These are phyloP conservation scores for Eucera pruinosa DNA, from an alignment of 2,888 invertebrate genomes.

Conservation along the genomic window DNA sequence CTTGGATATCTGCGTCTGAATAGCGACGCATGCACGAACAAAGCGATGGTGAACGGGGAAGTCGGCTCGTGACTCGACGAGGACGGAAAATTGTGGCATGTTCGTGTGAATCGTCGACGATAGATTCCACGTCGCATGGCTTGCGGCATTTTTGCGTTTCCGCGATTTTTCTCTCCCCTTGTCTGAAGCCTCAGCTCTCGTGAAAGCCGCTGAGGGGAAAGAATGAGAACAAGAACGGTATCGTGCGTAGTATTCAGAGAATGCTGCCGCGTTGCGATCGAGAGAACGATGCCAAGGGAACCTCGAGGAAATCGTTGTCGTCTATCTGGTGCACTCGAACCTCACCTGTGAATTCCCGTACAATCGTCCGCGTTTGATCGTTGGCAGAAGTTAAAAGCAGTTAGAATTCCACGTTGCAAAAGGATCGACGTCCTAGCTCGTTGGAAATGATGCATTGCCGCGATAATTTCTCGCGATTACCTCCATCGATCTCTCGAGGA, in stretches of 20 bases:
- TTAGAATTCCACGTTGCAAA: background rate
- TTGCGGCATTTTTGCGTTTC: constrained; percentile 62
- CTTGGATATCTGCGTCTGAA: constrained; percentile 42
- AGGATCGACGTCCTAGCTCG: background rate
- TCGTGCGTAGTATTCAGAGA: constrained; percentile 32
- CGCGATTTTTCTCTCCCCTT: constrained; percentile 39
- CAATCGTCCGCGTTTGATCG: background rate
- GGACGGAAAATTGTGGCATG: constrained; percentile 49
- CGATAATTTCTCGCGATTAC: constrained; percentile 20
- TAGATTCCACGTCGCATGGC: constrained; percentile 57
- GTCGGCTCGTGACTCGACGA: constrained; percentile 44
- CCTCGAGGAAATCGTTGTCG: constrained; percentile 20
- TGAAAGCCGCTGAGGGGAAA: constrained; percentile 14
- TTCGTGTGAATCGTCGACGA: constrained; percentile 58
- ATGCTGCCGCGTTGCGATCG: constrained; percentile 22
- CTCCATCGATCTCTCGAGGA: constrained; percentile 11
- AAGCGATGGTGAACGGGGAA: constrained; percentile 31
- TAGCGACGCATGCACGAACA: constrained; percentile 46
- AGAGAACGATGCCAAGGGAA: background rate
- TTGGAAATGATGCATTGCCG: constrained; percentile 19
- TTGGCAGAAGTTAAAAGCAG: background rate
- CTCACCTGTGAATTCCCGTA: no score
- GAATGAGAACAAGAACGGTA: constrained; percentile 1
- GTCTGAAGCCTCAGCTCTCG: background rate
- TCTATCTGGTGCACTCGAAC: background rate